Evolutionary conservation across 2,113 vertebrate genomes (phyloP).

Genomic region (Gorsachius goisagi): DNA sequence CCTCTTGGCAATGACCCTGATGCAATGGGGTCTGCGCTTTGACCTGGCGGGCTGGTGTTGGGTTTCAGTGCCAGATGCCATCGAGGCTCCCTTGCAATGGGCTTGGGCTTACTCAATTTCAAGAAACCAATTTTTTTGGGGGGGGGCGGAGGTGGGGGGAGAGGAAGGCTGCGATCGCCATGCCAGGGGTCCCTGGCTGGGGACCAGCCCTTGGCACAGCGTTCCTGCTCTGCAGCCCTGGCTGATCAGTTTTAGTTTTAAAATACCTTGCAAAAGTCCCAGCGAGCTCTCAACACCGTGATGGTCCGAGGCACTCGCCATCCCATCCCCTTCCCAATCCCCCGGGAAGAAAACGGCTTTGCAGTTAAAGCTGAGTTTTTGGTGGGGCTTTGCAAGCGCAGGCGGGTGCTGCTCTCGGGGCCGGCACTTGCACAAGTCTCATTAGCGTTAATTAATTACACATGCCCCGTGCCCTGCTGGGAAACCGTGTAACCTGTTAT

Average conservation of each 20-base stretch:
- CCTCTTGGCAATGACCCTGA: neutral
- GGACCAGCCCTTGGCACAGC: neutral
- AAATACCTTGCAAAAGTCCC: neutral
- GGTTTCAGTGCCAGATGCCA: constrained; percentile 41
- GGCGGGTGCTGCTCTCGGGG: neutral
- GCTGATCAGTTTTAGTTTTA: neutral
- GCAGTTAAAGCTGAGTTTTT: neutral
- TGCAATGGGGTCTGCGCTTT: neutral
- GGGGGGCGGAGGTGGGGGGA: too few species aligned
- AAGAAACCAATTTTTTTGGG: neutral
- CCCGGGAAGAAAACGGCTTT: neutral
- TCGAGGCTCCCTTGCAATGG: neutral
- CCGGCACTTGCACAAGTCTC: neutral
- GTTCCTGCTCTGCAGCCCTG: neutral
- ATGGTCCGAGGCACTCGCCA: neutral
- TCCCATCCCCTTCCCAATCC: neutral
- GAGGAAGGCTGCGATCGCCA: neutral
- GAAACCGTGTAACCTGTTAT: neutral
- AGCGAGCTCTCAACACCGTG: rapidly evolving
- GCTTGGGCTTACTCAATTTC: constrained; percentile 26
- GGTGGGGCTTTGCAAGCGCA: neutral
- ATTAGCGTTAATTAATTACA: constrained; percentile 7
- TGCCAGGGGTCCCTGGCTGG: constrained; percentile 31
- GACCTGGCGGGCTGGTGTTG: neutral
- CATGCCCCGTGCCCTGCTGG: neutral